Evolutionary conservation across 2,113 vertebrate genomes (phyloP), one percentile per base, ranked within the genome.

Genomic region (Pituophis catenifer): DNA sequence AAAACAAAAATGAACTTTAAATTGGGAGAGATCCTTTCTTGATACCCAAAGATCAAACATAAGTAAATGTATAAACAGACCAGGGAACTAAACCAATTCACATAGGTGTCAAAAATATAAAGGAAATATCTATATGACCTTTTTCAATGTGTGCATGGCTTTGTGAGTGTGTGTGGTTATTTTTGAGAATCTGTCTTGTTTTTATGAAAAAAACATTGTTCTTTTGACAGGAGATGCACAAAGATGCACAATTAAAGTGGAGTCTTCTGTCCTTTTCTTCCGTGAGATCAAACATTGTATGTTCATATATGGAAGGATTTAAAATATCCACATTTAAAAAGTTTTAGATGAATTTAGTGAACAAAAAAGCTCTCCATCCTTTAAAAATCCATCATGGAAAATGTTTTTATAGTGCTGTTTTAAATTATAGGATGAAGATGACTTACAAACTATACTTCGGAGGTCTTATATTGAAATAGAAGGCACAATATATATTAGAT

Each of bases 1-100:
- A 98, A 98, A 98, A 97, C 95, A 90, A 94, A 94, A 96, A 95
- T 97, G 94, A 97, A 97, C 94, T 96, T 97, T 96, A 97, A 44
- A 88, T 89, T 96, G 75, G 33, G 75, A 44, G 33, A 81, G 91
- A 94, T 94, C 95, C 89, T 92, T 95, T 93, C 92, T 97, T 97
- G 97, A 97, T 97, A 97, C 96, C 96, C 97, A 95, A 94, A 90
- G 94, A 97, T 93, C 96, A 97, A 95, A 93, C 96, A 95, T 93
- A 93, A 95, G 90, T 95, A 92, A 95, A 97, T 95, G 75, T 94
- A 95, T 90, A 93, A 96, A 94, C 94, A 97, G 95, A 94, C 38
- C 48, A 94, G 94, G 96, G 93, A 97, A 97, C 92, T 90, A 96
- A 93, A 97, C 94, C 96, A 97, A 95, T 93, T 86, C 89, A 94